These are phyloP conservation scores for Seira musarum DNA, from an alignment of 2,888 invertebrate genomes.

Conservation along the genomic window DNA sequence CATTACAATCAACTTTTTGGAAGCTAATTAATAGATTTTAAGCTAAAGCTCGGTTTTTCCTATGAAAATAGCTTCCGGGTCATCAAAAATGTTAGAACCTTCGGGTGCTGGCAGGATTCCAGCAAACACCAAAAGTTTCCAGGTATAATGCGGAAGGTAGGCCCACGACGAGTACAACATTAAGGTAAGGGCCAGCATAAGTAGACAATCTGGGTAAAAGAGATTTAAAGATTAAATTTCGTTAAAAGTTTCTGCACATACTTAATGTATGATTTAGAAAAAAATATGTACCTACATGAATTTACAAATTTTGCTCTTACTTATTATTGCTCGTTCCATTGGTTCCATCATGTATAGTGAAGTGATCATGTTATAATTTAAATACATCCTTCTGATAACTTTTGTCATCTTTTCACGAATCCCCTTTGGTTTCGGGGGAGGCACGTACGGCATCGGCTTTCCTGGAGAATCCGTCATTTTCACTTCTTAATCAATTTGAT, in stretches of 20 bases:
- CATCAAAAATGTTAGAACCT: constrained; percentile 37
- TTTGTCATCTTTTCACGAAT: constrained; percentile 26
- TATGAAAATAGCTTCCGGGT: constrained; percentile 35
- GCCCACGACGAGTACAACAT: constrained; percentile 76
- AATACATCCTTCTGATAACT: constrained; percentile 62
- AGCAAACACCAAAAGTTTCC: constrained; percentile 69
- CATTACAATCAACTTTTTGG: too few species aligned
- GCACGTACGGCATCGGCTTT: constrained; percentile 44
- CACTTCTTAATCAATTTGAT: background rate
- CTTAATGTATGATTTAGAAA: constrained; percentile 4
- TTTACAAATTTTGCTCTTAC: too few species aligned
- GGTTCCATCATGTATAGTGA: constrained; percentile 75
- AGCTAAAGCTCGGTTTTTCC: constrained; percentile 44
- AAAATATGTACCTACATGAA: background rate
- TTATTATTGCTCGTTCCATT: constrained; percentile 74
- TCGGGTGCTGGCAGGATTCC: constrained; percentile 65
- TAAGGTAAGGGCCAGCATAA: constrained; percentile 74
- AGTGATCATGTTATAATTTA: constrained; percentile 74
- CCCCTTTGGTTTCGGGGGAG: constrained; percentile 33
- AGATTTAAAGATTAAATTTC: constrained; percentile 41
- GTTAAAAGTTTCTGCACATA: constrained; percentile 27
- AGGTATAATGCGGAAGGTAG: constrained; percentile 76
- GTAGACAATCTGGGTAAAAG: constrained; percentile 73
- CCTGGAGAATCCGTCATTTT: constrained; percentile 39
- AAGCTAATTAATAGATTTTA: too few species aligned